phyloP scores from a whole-genome alignment of 2,113 vertebrate species.

The Anguilla japonica region DNA sequence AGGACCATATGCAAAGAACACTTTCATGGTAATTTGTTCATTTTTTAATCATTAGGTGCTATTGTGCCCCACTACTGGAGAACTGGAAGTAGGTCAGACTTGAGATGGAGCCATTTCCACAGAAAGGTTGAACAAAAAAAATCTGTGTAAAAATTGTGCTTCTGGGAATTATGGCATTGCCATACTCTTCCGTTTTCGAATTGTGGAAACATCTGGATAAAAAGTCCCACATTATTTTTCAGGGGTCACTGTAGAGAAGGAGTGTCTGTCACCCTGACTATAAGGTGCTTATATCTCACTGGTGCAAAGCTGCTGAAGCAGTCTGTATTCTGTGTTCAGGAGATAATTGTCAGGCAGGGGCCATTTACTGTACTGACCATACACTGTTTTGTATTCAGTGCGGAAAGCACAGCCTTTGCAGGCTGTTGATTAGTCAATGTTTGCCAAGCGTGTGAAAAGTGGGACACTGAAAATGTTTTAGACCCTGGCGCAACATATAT shows the following conservation, averaged over 20 bases:
- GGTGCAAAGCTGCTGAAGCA: not conserved
- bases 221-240: constrained; percentile 50
- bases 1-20: not conserved
- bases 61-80: no score
- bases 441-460: not conserved
- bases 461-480: not conserved
- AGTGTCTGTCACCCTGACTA: not conserved
- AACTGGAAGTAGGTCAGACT: not conserved
- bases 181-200: constrained; percentile 38
- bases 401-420: constrained; percentile 3
- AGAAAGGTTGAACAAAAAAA: not conserved
- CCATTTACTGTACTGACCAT: not conserved
- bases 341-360: not conserved
- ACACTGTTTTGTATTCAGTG: not conserved
- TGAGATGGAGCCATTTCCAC: constrained; percentile 18
- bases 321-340: not conserved
- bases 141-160: not conserved
- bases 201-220: constrained; percentile 55
- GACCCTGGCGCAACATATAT: not conserved
- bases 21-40: not conserved
- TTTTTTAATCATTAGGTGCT: not conserved
- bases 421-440: not conserved
- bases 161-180: constrained; percentile 50
- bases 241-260: constrained; percentile 12
- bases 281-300: not conserved